Conservation (phyloP, 2,113 vertebrate genomes). For the Paradisaea rubra region DNA sequence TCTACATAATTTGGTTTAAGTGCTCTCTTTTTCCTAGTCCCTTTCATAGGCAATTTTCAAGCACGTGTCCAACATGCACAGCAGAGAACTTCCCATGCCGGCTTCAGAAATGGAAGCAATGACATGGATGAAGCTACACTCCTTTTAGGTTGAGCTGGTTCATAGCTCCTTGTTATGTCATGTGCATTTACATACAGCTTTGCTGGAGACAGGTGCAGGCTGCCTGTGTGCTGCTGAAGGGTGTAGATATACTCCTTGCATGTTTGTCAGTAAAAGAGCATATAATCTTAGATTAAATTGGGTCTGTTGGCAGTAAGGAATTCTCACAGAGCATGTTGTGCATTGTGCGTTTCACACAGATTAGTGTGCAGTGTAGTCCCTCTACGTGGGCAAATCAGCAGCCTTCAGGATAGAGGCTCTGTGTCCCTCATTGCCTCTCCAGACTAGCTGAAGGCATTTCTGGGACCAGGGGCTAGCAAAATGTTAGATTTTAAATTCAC, state of each 20-base stretch:
- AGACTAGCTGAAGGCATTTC: neutral
- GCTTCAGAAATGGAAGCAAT: neutral
- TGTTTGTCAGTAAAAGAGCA: neutral
- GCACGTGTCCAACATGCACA: accelerated
- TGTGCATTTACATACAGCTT: neutral
- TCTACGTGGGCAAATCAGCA: neutral
- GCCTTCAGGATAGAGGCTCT: neutral
- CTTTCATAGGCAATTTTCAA: neutral
- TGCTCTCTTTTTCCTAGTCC: neutral
- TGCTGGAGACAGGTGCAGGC: neutral
- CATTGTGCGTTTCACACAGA: neutral
- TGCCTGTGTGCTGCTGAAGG: neutral
- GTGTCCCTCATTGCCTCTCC: neutral
- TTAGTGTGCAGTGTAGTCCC: neutral
- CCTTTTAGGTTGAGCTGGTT: neutral
- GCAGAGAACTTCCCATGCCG: neutral
- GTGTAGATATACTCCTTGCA: neutral
- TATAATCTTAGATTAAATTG: neutral
- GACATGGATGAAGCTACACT: neutral
- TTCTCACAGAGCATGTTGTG: neutral
- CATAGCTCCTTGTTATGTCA: neutral
- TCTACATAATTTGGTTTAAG: neutral
- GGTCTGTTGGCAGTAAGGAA: neutral
- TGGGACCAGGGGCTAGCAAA: neutral
- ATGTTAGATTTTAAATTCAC: neutral